A percentile compares a stretch with the other conserved stretches of the same genome.
Evolutionary conservation across 2,888 invertebrate species (phyloP).

Genomic region (Eristalinus aeneus): DNA sequence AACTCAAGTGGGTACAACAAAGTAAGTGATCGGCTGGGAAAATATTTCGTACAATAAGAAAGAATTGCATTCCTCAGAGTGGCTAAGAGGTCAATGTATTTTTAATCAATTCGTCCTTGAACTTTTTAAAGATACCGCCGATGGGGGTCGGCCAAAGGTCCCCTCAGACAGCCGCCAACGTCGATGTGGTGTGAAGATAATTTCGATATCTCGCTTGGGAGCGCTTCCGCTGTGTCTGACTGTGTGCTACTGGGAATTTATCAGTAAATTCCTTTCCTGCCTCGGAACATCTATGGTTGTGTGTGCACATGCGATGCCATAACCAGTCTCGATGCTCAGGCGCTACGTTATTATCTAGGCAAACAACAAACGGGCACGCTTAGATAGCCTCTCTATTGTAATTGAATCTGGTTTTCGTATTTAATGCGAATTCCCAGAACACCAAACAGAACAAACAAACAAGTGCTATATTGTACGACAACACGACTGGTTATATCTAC

Average conservation of each 20-base stretch:
- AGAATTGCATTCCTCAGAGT: background rate
- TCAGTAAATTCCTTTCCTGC: background rate
- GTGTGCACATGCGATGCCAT: background rate
- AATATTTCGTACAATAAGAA: background rate
- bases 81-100: background rate
- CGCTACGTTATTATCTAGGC: background rate
- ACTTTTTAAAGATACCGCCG: background rate
- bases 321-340: background rate
- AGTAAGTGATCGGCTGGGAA: background rate
- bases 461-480: too few relatives aligned
- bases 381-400: background rate
- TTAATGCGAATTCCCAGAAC: background rate
- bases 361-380: background rate
- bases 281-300: background rate
- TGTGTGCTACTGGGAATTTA: background rate
- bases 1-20: background rate
- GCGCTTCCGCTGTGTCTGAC: background rate
- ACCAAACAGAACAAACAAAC: background rate
- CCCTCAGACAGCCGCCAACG: too few relatives aligned
- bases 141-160: background rate
- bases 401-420: background rate
- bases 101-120: background rate
- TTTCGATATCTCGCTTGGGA: background rate
- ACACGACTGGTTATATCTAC: background rate
- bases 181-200: background rate